Percentiles rank a stretch among this genome's conserved stretches.
These are phyloP conservation scores for Bolinopsis microptera DNA, from an alignment of 37 sponge, comb jelly and placozoan genomes.

Conservation along the genomic window DNA sequence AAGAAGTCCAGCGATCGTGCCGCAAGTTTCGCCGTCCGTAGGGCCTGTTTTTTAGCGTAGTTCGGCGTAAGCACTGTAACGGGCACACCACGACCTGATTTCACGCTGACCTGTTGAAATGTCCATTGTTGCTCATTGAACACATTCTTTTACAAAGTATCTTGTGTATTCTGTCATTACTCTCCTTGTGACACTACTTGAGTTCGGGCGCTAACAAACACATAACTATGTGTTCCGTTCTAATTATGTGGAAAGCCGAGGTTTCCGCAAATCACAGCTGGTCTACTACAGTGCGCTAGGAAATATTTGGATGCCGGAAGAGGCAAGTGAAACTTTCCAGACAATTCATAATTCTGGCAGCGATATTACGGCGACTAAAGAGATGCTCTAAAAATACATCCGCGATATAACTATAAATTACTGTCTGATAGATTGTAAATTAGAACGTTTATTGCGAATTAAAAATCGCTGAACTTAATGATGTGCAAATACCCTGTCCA, in stretches of 20 bases:
- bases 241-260: not conserved
- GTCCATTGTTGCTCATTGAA: not conserved
- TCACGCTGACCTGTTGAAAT: not conserved
- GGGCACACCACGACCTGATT: not conserved
- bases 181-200: not conserved
- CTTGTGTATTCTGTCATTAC: not conserved
- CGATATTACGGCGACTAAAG: too few species aligned
- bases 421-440: too few species aligned
- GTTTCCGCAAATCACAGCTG: not conserved
- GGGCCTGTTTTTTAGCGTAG: not conserved
- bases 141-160: not conserved
- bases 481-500: conserved; percentile 1
- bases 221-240: not conserved
- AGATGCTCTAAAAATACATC: too few species aligned
- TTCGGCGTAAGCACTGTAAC: not conserved
- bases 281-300: too few species aligned
- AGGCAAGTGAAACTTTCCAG: too few species aligned
- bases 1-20: not conserved
- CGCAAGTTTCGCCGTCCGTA: not conserved
- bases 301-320: too few species aligned
- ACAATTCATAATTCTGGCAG: too few species aligned
- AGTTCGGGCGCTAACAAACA: not conserved
- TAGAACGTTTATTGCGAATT: too few species aligned
- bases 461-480: too few species aligned
- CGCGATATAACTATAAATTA: too few species aligned